phyloP scores from a whole-genome alignment of 2,797 vertebrate genomes.

The Artibeus jamaicensis region DNA sequence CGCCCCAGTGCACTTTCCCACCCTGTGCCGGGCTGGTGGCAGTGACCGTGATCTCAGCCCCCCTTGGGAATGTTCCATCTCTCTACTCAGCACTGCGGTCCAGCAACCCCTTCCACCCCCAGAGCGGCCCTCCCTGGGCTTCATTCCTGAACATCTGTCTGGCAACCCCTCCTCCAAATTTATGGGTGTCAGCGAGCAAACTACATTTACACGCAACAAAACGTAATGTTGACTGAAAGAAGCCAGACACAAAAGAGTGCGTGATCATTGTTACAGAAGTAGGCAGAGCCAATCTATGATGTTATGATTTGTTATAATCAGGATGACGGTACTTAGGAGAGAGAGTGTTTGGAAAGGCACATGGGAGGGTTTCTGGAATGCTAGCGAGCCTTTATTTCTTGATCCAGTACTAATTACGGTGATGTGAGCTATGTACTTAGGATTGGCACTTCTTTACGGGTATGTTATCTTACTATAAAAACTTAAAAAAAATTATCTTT shows the following conservation, averaged over 20 bases:
- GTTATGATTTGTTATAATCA: not conserved
- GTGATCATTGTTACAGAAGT: not conserved
- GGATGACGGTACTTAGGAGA: not conserved
- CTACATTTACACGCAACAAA: not conserved
- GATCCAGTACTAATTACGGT: not conserved
- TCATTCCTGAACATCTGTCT: not conserved
- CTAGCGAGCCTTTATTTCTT: not conserved
- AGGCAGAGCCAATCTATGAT: not conserved
- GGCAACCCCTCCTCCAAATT: not conserved
- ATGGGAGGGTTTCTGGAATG: not conserved
- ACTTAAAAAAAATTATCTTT: not conserved
- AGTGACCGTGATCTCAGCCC: not conserved
- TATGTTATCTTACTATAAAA: not conserved
- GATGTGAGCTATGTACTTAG: not conserved
- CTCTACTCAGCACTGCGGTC: not conserved
- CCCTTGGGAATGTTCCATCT: not conserved
- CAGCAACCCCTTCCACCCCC: not conserved
- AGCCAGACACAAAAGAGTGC: not conserved
- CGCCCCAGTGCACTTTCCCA: not conserved
- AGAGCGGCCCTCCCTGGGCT: not conserved
- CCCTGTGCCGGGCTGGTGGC: no score
- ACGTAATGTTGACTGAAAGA: not conserved
- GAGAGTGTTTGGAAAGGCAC: not conserved
- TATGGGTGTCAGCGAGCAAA: not conserved
- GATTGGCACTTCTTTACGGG: not conserved